phyloP scores from a whole-genome alignment of 2,888 invertebrate species.

The Coelinius sp. region DNA sequence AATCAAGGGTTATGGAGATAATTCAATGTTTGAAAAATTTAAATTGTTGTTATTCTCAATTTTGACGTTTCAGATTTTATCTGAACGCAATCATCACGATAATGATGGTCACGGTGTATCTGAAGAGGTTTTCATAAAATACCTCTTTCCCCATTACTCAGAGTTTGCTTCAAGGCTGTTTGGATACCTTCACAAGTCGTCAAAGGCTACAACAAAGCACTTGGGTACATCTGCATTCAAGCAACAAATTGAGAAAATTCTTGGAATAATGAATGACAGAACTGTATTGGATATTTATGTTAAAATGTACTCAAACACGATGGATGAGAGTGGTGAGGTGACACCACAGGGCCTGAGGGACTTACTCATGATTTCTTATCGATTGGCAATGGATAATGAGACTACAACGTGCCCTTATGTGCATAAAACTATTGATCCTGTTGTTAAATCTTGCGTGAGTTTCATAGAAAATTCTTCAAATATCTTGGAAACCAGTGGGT shows the following conservation, averaged over 20 bases:
- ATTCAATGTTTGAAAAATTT: not conserved
- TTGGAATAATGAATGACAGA: constrained; percentile 73
- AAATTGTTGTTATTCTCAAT: not conserved
- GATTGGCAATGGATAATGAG: constrained; percentile 82
- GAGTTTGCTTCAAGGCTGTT: constrained; percentile 81
- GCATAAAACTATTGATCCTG: constrained; percentile 80
- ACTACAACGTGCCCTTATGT: constrained; percentile 78
- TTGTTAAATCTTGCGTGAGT: constrained; percentile 81
- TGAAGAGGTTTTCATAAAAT: constrained; percentile 79
- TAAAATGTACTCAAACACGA: constrained; percentile 73
- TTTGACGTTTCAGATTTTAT: constrained; percentile 74
- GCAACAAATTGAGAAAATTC: constrained; percentile 80
- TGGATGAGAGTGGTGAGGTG: constrained; percentile 70
- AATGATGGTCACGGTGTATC: constrained; percentile 82
- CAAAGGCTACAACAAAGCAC: constrained; percentile 76
- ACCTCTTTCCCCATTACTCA: constrained; percentile 84
- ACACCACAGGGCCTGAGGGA: constrained; percentile 77
- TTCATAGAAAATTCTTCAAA: too few relatives aligned
- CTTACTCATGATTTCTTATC: constrained; percentile 82
- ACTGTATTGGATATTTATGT: constrained; percentile 80
- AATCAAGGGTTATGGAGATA: not conserved
- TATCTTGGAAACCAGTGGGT: not conserved
- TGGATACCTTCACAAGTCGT: constrained; percentile 75
- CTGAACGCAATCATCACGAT: constrained; percentile 79
- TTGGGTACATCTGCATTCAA: constrained; percentile 79